phyloP scores from a whole-genome alignment of 2,888 invertebrate genomes.

The Aphrophora alni region DNA sequence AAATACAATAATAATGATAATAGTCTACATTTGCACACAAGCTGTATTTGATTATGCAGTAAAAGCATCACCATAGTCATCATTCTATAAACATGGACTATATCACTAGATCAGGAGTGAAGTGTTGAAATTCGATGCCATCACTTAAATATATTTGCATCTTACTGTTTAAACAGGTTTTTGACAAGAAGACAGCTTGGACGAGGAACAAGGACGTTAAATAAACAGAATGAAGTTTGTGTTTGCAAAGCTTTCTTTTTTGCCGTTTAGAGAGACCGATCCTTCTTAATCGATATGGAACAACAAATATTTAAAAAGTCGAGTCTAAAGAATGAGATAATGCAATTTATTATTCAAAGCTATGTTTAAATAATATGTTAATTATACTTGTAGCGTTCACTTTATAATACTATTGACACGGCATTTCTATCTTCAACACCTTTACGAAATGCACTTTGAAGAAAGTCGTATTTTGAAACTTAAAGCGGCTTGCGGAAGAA shows the following conservation, averaged over 20 bases:
- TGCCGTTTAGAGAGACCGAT: no score
- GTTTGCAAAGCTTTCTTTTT: neutral
- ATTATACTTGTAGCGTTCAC: no score
- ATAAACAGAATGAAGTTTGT: neutral
- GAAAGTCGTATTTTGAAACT: no score
- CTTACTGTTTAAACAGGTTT: neutral
- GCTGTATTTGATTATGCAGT: neutral
- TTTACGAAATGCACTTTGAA: no score
- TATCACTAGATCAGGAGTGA: neutral
- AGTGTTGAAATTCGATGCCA: neutral
- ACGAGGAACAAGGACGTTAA: neutral
- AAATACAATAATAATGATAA: no score
- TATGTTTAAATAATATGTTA: no score
- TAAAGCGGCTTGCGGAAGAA: no score
- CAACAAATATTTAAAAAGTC: neutral
- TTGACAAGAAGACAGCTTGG: neutral
- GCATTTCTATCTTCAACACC: no score
- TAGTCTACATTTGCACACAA: no score
- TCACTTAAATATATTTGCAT: neutral
- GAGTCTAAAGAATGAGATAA: neutral
- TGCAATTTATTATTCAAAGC: neutral
- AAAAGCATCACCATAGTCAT: neutral
- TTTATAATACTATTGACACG: no score
- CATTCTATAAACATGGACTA: neutral
- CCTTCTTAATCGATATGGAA: neutral